Evolutionary conservation across 2,888 invertebrate genomes (phyloP).

Genomic region (Synergus umbraculus): DNA sequence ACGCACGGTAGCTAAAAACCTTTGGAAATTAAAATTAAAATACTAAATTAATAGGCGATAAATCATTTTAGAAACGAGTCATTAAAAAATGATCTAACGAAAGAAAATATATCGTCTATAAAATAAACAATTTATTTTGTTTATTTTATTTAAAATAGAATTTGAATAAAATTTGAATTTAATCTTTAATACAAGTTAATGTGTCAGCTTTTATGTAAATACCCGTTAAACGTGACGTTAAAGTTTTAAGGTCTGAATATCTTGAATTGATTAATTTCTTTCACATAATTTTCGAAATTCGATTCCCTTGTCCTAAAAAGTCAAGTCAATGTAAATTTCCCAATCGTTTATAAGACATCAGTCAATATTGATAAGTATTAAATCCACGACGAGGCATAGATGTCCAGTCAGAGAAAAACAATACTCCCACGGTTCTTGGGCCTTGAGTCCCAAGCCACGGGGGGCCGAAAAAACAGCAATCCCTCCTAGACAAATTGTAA

Average conservation of each 20-base stretch:
- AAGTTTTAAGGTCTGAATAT: too few relatives aligned
- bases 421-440: constrained; percentile 54
- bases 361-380: constrained; percentile 22
- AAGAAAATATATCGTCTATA: too few relatives aligned
- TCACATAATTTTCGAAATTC: background rate
- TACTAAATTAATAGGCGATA: background rate
- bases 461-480: constrained; percentile 54
- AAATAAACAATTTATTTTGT: too few relatives aligned
- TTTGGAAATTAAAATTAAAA: constrained; percentile 7
- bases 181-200: too few relatives aligned
- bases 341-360: background rate
- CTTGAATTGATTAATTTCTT: background rate
- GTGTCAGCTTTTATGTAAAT: too few relatives aligned
- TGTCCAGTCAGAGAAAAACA: constrained; percentile 51
- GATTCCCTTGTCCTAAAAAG: background rate
- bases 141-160: too few relatives aligned
- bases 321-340: constrained; percentile 9
- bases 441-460: constrained; percentile 51
- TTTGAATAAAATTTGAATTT: too few relatives aligned
- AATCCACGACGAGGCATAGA: constrained; percentile 43
- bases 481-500: constrained; percentile 58
- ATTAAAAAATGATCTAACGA: background rate
- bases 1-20: constrained; percentile 18
- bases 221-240: too few relatives aligned
- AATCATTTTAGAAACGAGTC: background rate